phyloP scores from a whole-genome alignment of 92 coral and sea anemone species.

The Phenganax stokvisi region DNA sequence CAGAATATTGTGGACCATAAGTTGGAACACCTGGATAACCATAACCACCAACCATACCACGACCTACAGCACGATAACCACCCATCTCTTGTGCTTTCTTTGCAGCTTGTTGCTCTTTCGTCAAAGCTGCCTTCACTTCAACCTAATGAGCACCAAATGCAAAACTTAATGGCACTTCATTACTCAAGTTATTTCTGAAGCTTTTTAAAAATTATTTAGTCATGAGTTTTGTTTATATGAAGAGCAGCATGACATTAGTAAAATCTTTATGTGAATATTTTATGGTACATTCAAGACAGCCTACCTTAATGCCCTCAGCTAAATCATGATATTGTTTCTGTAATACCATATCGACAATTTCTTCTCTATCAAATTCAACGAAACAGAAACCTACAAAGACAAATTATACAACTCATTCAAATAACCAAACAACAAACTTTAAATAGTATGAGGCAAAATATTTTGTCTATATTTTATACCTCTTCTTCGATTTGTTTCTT shows the following conservation, averaged over 20 bases:
- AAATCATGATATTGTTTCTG: constrained; percentile 86
- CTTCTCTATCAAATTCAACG: constrained; percentile 91
- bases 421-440: not conserved
- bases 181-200: too few relatives aligned
- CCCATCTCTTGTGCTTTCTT: constrained; percentile 69
- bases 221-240: too few relatives aligned
- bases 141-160: constrained; percentile 44
- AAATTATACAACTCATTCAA: not conserved
- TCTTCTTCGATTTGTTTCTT: constrained; percentile 69
- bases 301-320: constrained; percentile 86
- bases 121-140: constrained; percentile 92
- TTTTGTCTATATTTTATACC: constrained; percentile 40
- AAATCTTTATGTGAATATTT: not conserved
- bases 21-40: not conserved
- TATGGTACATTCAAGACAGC: not conserved
- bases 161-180: too few relatives aligned
- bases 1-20: not conserved
- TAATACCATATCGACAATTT: constrained; percentile 85
- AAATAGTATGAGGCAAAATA: not conserved
- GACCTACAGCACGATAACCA: constrained; percentile 52
- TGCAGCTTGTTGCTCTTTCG: constrained; percentile 95
- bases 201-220: too few relatives aligned
- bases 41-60: constrained; percentile 3
- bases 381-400: constrained; percentile 85
- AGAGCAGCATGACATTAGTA: not conserved